Percentiles rank a stretch among this genome's conserved stretches.
These are phyloP conservation scores for Pitta sordida DNA, from an alignment of 2,113 vertebrate genomes.

Conservation along the genomic window DNA sequence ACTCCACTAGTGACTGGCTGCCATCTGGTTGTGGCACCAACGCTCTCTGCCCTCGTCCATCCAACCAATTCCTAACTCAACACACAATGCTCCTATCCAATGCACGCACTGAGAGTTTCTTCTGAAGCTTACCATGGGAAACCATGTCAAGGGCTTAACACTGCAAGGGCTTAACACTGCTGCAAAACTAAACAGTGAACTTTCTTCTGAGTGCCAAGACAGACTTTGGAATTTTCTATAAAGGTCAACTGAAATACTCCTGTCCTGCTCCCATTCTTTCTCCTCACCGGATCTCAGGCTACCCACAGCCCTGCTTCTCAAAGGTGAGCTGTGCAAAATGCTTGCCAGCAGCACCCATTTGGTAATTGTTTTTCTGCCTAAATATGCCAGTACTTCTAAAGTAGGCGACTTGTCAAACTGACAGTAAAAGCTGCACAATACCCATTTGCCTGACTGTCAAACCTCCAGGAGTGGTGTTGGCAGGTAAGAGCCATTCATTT, in stretches of 20 bases:
- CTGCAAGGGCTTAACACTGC: not conserved
- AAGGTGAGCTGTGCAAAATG: not conserved
- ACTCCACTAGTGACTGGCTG: no score
- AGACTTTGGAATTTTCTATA: not conserved
- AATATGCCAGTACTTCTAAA: not conserved
- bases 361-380: not conserved
- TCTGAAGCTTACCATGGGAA: no score
- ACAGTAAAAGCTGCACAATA: not conserved
- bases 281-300: not conserved
- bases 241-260: not conserved
- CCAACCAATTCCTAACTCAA: no score
- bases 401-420: not conserved
- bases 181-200: not conserved
- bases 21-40: no score
- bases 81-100: no score
- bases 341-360: not conserved
- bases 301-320: not conserved
- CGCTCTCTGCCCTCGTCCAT: no score
- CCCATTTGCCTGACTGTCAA: not conserved
- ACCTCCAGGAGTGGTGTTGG: not conserved
- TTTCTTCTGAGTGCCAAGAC: not conserved
- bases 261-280: fast-evolving
- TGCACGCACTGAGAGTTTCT: no score
- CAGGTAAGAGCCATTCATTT: not conserved
- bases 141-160: no score